Evolutionary conservation across 1,140 invertebrate genomes (phyloP), one percentile per base, ranked within the genome.

Genomic region (Drosophila oshimai): DNA sequence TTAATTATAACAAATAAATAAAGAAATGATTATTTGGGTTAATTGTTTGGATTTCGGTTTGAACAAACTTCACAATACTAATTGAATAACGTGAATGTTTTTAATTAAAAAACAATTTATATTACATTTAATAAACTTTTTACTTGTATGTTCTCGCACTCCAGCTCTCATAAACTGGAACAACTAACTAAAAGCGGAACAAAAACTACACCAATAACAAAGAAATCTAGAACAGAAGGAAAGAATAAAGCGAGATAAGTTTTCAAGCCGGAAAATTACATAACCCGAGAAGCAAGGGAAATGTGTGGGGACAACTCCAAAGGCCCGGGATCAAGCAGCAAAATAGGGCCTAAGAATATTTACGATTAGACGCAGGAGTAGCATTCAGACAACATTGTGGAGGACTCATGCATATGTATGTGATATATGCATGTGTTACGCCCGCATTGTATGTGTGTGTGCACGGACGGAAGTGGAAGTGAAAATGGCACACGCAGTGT

Each of bases 401-500:
- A 31, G 58, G 61, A 65, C 42, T 47, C 57, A 45, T 64, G 57
- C 61, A 64, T 64, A 64, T 64, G 42, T 45, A 62, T 64, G 55
- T 64, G 26, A 39, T 31, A 49, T 64, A 45, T 72, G 69, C 69
- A 72, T 34, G 54, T 61, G 20, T 45, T 47, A 33, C 20, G 18
- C 18, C 13, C 36, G 47, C 36, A 22, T 26, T n/a, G 28, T 45
- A 12, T 46, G 41, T 64, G 42, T 65, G 18, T 41, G 17, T 55
- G 55, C 31, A 24, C 13, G 69, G 47, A 28, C 69, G 69, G 69
- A 73, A 73, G 69, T 72, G 57, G 70, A 73, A 73, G 70, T 73
- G 68, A 73, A 73, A 73, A 73, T 73, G 69, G 70, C 69, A 64
- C 69, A 73, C 70, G 69, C 70, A 73, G 57, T 73, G 69, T 64